Conservation (phyloP, 2,888 invertebrate genomes). For the Seira ritae region DNA sequence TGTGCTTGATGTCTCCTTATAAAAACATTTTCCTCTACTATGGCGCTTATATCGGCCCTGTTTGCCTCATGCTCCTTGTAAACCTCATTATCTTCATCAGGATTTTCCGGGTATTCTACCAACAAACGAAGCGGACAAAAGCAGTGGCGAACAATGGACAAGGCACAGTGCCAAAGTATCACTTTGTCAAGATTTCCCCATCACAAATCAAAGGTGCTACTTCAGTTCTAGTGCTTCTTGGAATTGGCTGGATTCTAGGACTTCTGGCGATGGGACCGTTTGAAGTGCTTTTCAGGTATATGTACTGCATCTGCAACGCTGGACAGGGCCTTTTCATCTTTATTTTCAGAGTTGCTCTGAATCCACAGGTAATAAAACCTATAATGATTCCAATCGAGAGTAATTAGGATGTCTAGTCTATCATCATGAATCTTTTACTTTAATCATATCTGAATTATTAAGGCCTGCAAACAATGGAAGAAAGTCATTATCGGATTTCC, state of each 20-base stretch:
- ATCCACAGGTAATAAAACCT: constrained; percentile 64
- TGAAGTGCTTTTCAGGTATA: constrained; percentile 67
- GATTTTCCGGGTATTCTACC: constrained; percentile 75
- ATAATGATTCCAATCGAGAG: background rate
- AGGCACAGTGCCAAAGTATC: background rate
- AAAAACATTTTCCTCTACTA: constrained; percentile 76
- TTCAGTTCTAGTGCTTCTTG: constrained; percentile 69
- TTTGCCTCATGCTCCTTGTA: constrained; percentile 75
- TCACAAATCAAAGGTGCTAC: constrained; percentile 71
- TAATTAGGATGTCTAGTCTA: background rate
- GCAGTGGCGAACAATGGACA: background rate
- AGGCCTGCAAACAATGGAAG: constrained; percentile 70
- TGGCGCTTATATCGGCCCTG: constrained; percentile 76
- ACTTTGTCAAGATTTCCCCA: constrained; percentile 63
- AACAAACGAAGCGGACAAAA: constrained; percentile 70
- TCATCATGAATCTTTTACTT: too few species aligned
- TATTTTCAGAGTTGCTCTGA: constrained; percentile 69
- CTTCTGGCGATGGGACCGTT: constrained; percentile 72
- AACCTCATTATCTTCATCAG: constrained; percentile 76
- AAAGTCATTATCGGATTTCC: constrained; percentile 61
- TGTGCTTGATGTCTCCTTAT: constrained; percentile 76
- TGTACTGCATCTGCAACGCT: constrained; percentile 69
- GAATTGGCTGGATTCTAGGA: constrained; percentile 72
- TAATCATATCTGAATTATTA: too few species aligned
- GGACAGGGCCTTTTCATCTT: constrained; percentile 72